phyloP scores from a whole-genome alignment of 2,113 vertebrate species.

The Anoura caudifer region DNA sequence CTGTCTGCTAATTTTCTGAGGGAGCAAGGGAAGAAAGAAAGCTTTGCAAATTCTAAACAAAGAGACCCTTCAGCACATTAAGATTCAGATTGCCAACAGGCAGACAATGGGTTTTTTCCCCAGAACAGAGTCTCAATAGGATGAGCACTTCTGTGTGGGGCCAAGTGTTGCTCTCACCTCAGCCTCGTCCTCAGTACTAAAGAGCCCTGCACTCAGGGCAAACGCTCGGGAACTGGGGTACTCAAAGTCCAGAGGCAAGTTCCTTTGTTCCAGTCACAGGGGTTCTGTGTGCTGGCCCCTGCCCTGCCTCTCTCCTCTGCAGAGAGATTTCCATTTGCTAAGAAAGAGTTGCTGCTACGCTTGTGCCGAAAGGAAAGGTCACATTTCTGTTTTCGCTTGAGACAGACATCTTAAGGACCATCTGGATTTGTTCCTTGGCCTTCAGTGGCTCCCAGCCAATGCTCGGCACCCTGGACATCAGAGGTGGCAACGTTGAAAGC shows the following conservation, averaged over 20 bases:
- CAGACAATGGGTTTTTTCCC: not conserved
- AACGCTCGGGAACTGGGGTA: not conserved
- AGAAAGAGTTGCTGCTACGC: not conserved
- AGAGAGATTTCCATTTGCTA: not conserved
- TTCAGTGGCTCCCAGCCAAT: not conserved
- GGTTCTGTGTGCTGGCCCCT: not conserved
- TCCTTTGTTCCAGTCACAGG: not conserved
- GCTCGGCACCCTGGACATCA: not conserved
- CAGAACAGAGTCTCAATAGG: not conserved
- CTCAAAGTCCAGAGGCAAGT: not conserved
- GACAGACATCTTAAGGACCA: not conserved
- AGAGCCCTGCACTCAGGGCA: accelerated
- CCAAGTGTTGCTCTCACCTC: not conserved
- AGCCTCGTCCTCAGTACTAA: not conserved
- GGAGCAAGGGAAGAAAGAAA: slow-evolving; percentile 46
- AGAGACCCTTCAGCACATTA: not conserved
- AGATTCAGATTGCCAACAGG: slow-evolving; percentile 35
- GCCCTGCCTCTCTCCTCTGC: not conserved
- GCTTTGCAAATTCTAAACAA: slow-evolving; percentile 17
- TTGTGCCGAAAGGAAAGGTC: not conserved
- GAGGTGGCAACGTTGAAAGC: not conserved
- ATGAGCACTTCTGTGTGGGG: not conserved
- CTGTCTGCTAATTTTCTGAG: slow-evolving; percentile 13
- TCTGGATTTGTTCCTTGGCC: not conserved
- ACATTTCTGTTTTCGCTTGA: not conserved